A percentile compares a stretch with the other conserved stretches of the same genome.
phyloP scores from a whole-genome alignment of 2,113 vertebrate species.

The Thalassarche chlororhynchos region DNA sequence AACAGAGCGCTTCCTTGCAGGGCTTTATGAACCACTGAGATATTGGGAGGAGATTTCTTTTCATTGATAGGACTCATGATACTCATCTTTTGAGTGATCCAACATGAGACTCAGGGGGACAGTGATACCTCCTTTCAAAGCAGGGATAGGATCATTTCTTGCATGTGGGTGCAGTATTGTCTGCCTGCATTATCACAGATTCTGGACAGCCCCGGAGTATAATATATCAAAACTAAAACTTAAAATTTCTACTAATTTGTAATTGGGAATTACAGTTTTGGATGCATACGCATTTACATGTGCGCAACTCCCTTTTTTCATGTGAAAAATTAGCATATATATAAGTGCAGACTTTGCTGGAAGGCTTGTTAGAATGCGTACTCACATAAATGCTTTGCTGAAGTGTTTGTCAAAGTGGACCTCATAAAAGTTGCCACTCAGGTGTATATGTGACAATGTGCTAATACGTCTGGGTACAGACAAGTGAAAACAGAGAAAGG shows the following conservation, averaged over 20 bases:
- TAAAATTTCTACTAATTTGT: not conserved
- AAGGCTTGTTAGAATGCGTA: not conserved
- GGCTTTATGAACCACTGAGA: not conserved
- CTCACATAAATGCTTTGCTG: not conserved
- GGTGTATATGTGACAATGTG: not conserved
- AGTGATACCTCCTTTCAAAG: not conserved
- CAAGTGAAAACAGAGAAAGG: not conserved
- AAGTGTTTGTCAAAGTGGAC: not conserved
- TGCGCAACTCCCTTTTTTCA: not conserved
- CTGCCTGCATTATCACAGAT: not conserved
- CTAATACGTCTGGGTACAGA: not conserved
- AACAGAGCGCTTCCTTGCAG: not conserved
- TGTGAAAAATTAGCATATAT: not conserved
- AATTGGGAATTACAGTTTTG: not conserved
- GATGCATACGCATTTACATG: not conserved
- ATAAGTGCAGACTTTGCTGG: not conserved
- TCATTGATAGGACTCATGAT: not conserved
- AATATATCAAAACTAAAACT: not conserved
- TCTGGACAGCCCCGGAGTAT: not conserved
- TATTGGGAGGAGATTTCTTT: not conserved
- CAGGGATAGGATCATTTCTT: not conserved
- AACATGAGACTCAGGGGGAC: rapidly evolving
- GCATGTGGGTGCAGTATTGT: not conserved
- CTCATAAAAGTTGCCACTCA: not conserved
- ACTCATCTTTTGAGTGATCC: not conserved